Conservation (phyloP, 2,888 invertebrate genomes). For the Cepaea hortensis region DNA sequence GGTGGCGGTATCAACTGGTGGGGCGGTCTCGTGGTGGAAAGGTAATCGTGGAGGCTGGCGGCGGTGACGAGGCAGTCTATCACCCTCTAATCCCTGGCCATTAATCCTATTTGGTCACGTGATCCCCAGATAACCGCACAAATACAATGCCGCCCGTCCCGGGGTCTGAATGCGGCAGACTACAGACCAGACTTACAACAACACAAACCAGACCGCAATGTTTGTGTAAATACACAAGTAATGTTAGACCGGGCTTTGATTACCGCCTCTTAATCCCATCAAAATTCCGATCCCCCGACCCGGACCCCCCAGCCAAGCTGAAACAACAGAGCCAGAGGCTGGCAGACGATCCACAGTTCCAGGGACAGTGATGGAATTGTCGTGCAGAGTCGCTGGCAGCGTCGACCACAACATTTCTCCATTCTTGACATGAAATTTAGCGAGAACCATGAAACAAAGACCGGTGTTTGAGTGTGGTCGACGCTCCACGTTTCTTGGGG, state of each 20-base stretch:
- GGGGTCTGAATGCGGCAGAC: neutral
- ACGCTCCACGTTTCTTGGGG: neutral
- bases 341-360: neutral
- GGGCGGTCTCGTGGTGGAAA: too few species aligned
- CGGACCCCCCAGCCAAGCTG: neutral
- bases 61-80: neutral
- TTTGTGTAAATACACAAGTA: slow-evolving; percentile 23
- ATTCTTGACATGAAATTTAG: slow-evolving; percentile 22
- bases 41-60: neutral
- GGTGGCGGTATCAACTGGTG: too few species aligned
- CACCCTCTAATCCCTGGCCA: neutral
- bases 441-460: slow-evolving; percentile 8
- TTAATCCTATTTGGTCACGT: slow-evolving; percentile 3
- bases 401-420: neutral
- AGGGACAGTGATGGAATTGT: neutral
- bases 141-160: neutral
- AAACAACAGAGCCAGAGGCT: neutral
- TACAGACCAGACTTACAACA: neutral
- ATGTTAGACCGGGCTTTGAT: neutral
- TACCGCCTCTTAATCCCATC: neutral
- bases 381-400: neutral
- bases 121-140: neutral
- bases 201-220: neutral
- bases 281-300: neutral
- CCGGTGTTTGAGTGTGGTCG: neutral